Evolutionary conservation across 2,797 vertebrate species (phyloP).

Genomic region (Hapalemur alaotrensis): DNA sequence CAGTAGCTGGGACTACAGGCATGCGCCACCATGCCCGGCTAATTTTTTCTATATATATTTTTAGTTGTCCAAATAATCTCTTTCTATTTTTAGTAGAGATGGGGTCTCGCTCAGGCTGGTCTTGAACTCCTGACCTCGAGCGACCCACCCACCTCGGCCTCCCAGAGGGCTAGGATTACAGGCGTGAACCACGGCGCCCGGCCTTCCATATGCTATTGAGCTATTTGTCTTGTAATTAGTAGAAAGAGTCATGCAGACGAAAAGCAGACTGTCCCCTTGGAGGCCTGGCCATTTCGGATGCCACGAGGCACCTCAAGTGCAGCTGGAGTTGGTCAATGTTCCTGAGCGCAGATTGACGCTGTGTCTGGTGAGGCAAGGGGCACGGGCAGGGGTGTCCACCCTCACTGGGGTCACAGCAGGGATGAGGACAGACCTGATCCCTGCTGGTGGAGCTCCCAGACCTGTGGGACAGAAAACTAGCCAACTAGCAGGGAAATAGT

Average conservation of each 20-base stretch:
- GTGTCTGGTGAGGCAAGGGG: accelerated
- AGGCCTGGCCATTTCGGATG: neutral
- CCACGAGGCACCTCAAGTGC: neutral
- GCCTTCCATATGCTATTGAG: neutral
- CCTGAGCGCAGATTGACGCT: neutral
- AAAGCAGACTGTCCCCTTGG: neutral
- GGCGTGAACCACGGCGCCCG: no score
- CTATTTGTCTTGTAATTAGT: neutral
- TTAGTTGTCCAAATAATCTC: no score
- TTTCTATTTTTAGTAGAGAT: no score
- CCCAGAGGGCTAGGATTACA: no score
- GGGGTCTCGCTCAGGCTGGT: no score
- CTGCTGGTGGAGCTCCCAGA: accelerated
- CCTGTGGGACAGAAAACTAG: neutral
- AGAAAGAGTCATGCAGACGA: neutral
- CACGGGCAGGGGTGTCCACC: accelerated
- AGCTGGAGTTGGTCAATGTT: accelerated
- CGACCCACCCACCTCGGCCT: accelerated
- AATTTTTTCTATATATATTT: no score
- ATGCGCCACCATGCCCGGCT: no score
- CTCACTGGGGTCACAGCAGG: neutral
- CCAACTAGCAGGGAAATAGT: neutral
- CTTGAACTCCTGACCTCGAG: no score
- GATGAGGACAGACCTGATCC: no score
- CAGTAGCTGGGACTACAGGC: no score